A percentile compares a stretch with the other conserved stretches of the same genome.
phyloP scores from a whole-genome alignment of 2,113 vertebrate species.

The Zosterops pallidus region DNA sequence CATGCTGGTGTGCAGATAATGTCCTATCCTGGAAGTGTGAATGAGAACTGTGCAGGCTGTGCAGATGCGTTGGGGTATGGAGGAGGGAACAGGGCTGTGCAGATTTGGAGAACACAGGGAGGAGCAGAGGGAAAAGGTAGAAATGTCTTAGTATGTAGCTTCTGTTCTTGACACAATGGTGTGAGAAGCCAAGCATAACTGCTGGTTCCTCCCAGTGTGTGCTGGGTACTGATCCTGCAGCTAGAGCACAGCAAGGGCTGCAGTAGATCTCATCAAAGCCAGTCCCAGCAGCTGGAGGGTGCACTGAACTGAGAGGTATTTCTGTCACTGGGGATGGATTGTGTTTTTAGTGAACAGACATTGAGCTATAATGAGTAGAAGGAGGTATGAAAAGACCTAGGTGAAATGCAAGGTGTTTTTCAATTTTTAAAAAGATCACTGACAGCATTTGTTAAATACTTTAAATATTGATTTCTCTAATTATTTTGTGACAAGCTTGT shows the following conservation, averaged over 20 bases:
- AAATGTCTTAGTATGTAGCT: neutral
- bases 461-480: neutral
- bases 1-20: rapidly evolving
- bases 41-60: neutral
- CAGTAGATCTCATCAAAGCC: neutral
- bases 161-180: neutral
- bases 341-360: neutral
- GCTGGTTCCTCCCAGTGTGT: neutral
- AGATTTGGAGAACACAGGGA: neutral
- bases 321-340: neutral
- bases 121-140: neutral
- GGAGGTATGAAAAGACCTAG: neutral
- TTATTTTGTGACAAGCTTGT: neutral
- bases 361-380: neutral
- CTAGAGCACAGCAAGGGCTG: neutral
- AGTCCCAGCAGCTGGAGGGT: neutral
- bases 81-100: neutral
- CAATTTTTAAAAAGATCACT: neutral
- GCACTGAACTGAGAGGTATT: neutral
- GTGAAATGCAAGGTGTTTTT: neutral
- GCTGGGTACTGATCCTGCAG: neutral
- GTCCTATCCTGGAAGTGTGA: neutral
- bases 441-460: neutral
- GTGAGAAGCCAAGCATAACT: neutral
- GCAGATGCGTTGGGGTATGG: neutral